Evolutionary conservation across 2,888 invertebrate species (phyloP).

Genomic region (Patella depressa): DNA sequence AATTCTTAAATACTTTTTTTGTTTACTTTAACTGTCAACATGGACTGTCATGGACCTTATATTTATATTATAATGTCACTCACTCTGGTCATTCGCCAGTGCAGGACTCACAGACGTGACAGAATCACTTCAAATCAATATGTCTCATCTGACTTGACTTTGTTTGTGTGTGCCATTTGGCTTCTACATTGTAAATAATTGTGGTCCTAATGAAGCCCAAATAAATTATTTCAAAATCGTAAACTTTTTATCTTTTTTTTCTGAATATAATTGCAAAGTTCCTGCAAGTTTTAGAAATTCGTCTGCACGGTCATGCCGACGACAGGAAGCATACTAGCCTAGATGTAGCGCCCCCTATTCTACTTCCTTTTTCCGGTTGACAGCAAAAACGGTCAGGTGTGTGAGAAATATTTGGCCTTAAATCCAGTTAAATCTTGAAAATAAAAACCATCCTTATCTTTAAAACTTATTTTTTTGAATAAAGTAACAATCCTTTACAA

Average conservation of each 20-base stretch:
- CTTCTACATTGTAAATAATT: too few species aligned
- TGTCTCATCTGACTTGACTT: too few species aligned
- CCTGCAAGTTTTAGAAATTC: not conserved
- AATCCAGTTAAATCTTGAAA: not conserved
- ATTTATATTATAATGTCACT: too few species aligned
- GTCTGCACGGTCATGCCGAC: not conserved
- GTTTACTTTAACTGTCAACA: too few species aligned
- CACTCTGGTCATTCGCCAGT: too few species aligned
- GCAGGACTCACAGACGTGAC: too few species aligned
- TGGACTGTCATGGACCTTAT: too few species aligned
- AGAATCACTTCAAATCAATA: too few species aligned
- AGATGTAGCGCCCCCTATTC: constrained; percentile 1
- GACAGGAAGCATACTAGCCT: not conserved
- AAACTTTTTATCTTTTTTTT: not conserved
- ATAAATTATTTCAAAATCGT: too few species aligned
- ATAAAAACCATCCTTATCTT: not conserved
- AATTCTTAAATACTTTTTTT: too few species aligned
- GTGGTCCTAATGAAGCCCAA: too few species aligned
- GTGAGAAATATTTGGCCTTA: constrained; percentile 10
- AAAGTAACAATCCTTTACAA: not conserved
- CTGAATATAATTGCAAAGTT: not conserved
- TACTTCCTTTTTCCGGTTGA: constrained; percentile 12
- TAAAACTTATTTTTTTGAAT: not conserved
- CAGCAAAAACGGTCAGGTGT: constrained; percentile 19
- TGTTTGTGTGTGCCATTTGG: too few species aligned